A percentile compares a stretch with the other conserved stretches of the same genome.
Evolutionary conservation across 2,113 vertebrate genomes (phyloP).

Genomic region (Manacus vitellinus): DNA sequence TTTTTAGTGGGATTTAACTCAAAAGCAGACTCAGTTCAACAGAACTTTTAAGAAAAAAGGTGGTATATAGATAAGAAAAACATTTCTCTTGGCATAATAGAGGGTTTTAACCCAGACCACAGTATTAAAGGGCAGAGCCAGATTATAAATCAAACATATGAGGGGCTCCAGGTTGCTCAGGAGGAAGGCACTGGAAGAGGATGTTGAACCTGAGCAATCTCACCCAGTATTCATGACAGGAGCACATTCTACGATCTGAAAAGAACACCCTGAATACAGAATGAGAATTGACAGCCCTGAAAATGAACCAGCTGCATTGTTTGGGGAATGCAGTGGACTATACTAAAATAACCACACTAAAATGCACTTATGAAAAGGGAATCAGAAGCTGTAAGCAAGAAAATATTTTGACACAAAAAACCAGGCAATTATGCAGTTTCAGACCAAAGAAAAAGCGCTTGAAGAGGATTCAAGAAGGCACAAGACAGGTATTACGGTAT

Average conservation of each 20-base stretch:
- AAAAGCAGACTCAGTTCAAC: neutral
- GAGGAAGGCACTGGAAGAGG: neutral
- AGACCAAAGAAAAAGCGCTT: neutral
- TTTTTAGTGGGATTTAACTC: neutral
- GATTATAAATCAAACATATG: fast-evolving
- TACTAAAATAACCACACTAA: neutral
- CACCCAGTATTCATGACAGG: neutral
- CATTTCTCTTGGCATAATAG: neutral
- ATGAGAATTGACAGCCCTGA: neutral
- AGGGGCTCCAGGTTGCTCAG: neutral
- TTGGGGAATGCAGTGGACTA: neutral
- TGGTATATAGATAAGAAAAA: neutral
- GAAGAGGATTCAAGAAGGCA: neutral
- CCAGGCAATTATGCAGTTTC: neutral
- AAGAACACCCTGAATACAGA: neutral
- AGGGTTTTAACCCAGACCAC: neutral
- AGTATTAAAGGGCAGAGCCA: neutral
- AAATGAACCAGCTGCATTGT: neutral
- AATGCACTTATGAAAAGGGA: neutral
- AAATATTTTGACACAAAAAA: neutral
- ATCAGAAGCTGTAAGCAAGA: neutral
- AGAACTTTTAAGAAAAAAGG: neutral
- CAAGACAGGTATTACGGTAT: neutral
- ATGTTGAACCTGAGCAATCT: neutral
- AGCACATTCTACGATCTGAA: neutral